Percentiles rank a stretch among this genome's conserved stretches.
These are phyloP conservation scores for Hoplodrina ambigua DNA, from an alignment of 2,888 invertebrate genomes.

Conservation along the genomic window DNA sequence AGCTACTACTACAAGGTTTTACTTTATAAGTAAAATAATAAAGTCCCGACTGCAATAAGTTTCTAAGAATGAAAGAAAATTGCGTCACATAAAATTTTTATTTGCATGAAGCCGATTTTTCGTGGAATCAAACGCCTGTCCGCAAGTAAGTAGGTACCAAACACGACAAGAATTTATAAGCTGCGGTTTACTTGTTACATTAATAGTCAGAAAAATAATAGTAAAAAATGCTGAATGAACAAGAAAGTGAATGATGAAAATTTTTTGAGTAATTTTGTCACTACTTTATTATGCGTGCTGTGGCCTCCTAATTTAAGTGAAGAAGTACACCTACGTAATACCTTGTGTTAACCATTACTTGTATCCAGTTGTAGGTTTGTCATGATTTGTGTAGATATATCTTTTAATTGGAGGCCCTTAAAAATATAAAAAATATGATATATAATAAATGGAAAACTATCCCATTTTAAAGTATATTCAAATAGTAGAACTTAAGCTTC, in stretches of 20 bases:
- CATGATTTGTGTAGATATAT: neutral
- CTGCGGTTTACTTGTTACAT: too few species aligned
- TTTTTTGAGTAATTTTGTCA: too few species aligned
- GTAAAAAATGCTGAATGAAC: neutral
- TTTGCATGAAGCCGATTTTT: neutral
- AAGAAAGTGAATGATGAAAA: neutral
- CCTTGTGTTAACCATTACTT: too few species aligned
- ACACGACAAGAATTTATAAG: neutral
- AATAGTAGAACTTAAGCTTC: neutral
- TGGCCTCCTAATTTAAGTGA: too few species aligned
- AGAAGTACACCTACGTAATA: too few species aligned
- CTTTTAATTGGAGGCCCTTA: neutral
- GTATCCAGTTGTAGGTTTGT: too few species aligned
- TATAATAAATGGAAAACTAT: too few species aligned
- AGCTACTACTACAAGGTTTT: too few species aligned
- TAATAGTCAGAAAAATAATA: neutral
- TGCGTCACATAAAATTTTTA: neutral
- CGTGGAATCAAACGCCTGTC: neutral
- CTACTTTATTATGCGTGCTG: too few species aligned
- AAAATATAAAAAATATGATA: too few species aligned
- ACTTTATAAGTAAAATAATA: neutral
- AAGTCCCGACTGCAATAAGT: neutral
- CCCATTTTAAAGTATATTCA: too few species aligned
- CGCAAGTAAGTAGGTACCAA: neutral
- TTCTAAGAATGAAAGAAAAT: neutral